Percentiles rank a stretch among this genome's conserved stretches.
These are phyloP conservation scores for Ellobius talpinus DNA, from an alignment of 2,113 vertebrate species.

Conservation along the genomic window DNA sequence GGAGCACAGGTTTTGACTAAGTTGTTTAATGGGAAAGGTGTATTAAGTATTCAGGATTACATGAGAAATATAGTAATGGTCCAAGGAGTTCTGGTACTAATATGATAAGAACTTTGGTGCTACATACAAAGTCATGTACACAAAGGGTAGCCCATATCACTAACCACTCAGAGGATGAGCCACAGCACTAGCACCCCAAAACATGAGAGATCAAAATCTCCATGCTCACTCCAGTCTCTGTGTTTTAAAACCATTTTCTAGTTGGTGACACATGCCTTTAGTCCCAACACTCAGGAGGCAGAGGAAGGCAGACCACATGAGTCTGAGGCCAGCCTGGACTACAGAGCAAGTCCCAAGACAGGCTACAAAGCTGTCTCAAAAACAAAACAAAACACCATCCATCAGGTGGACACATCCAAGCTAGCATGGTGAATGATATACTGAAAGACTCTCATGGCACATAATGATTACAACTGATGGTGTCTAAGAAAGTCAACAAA, in stretches of 20 bases:
- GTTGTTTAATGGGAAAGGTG: not conserved
- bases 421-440: not conserved
- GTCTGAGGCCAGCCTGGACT: no score
- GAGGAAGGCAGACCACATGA: no score
- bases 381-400: no score
- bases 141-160: not conserved
- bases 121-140: not conserved
- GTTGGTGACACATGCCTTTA: no score
- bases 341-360: no score
- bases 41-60: not conserved
- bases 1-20: not conserved
- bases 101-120: not conserved
- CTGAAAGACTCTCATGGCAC: not conserved
- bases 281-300: no score
- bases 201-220: not conserved
- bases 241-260: not conserved
- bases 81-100: not conserved
- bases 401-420: not conserved
- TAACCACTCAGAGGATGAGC: no score
- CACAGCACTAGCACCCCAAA: not conserved
- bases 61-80: not conserved
- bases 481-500: not conserved
- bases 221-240: not conserved
- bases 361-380: no score
- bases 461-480: not conserved